Evolutionary conservation across 2,113 vertebrate genomes (phyloP), one percentile per base, ranked within the genome.

Genomic region (Ochotona curzoniae): DNA sequence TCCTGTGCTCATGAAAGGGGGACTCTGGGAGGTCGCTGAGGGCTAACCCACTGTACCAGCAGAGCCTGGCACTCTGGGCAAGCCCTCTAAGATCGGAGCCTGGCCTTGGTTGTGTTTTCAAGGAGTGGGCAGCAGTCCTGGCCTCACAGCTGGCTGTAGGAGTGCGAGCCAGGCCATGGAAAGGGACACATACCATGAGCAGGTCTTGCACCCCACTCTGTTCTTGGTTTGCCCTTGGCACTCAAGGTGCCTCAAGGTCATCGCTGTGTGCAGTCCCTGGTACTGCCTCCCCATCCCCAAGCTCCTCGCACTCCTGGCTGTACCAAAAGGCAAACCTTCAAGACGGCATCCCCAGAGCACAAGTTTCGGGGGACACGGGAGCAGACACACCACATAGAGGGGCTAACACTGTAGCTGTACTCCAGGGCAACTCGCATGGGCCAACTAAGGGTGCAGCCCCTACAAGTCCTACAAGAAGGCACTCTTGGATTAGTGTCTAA

Each of bases 251-350:
- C 35, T 30, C 61, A 47, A 80, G 69, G 57, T 61, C 28, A 86
- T 78, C 7, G 1, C 38, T 44, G 38, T 44, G 3, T 44, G 38
- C 38, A 44, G 38, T 44, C 38, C 38, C 38, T 44, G 6, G 38
- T 44, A 44, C 38, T 44, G 38, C 44, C 60, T 26, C 0, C 0
- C 5, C 6, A 9, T n/a, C 60, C 25, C 23, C 60, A 54, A 18
- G 61, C 2, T 71, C 54, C 93, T 57, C 89, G 70, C 51, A 80
- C 75, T 83, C 57, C 23, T 93, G 69, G 88, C 91, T 81, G n/a
- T 91, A 93, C 93, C 91, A 89, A 35, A 44, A 91, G 63, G 89
- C 95, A 83, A 93, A 74, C 80, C 91, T 92, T 83, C 83, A 93
- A 61, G 60, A 89, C 67, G 60, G 63, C 67, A 73, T 63, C 73